Evolutionary conservation across 1,140 invertebrate genomes (phyloP), one percentile per base, ranked within the genome.

Genomic region (Drosophila yakuba): DNA sequence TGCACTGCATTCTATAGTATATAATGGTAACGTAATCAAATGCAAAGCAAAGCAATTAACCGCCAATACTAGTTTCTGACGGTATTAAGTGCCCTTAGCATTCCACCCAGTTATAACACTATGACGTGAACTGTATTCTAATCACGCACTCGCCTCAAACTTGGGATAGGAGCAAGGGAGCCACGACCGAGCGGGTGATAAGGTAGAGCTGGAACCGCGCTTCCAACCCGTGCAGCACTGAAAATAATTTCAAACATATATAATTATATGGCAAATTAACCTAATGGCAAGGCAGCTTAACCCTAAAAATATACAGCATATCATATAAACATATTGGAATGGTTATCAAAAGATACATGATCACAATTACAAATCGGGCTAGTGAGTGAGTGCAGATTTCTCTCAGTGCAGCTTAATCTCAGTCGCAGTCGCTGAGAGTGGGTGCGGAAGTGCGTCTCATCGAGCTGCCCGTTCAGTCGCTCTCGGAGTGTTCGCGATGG

Each of bases 401-500:
- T n/a, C 20, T 25, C 38, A 2, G 45, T 44, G 64, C n/a, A 11
- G 3, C 28, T 57, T 44, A 69, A 68, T 71, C 67, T 47, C 54
- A 52, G 41, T 52, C 68, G 7, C 17, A 43, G 63, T 41, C 11
- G 12, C 41, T 12, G 47, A 64, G 39, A 32, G 52, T 48, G 43
- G 25, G 28, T 62, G 50, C 61, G 79, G 77, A 86, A 85, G 82
- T 85, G 82, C 83, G 83, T 85, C 44, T 75, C 48, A 41, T 41
- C 52, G 43, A 74, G 60, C 63, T 55, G 60, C 32, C 58, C 41
- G 51, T 81, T 73, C 41, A 76, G 73, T 76, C 39, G 61, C 54
- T 41, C 28, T 57, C 54, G 38, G 72, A 59, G 54, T 59, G 73
- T 76, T 76, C 63, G 61, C 50, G 55, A 88, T 82, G 83, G 51